Percentiles rank a stretch among this genome's conserved stretches.
These are phyloP conservation scores for Cheilosia grossa DNA, from an alignment of 2,888 invertebrate genomes.

Conservation along the genomic window DNA sequence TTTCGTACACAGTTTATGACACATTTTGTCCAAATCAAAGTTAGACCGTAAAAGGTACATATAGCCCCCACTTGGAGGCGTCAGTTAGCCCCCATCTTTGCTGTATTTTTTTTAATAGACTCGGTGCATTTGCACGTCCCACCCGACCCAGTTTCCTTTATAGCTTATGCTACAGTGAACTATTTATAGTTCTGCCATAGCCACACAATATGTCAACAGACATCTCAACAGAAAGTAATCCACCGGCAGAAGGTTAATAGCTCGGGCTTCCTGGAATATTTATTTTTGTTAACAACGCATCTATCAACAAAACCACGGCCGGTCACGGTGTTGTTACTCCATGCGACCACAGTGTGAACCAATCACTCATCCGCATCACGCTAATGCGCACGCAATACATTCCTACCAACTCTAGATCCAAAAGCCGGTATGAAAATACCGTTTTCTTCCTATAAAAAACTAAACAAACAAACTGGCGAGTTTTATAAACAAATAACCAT, in stretches of 20 bases:
- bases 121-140: neutral
- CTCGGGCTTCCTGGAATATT: conserved; percentile 24
- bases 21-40: too few species aligned
- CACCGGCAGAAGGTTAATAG: conserved; percentile 28
- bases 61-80: too few species aligned
- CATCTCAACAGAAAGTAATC: neutral
- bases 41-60: too few species aligned
- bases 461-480: conserved; percentile 30
- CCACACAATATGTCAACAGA: neutral
- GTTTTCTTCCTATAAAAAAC: neutral
- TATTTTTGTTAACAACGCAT: conserved; percentile 26
- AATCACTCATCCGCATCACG: conserved; percentile 37
- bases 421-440: conserved; percentile 21
- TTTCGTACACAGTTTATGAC: too few species aligned
- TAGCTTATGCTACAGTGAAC: neutral
- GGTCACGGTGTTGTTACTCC: conserved; percentile 13
- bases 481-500: conserved; percentile 37
- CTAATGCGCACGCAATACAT: conserved; percentile 23
- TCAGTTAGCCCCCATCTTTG: too few species aligned
- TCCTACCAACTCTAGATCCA: neutral
- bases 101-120: neutral
- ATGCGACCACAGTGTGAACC: conserved; percentile 15
- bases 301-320: conserved; percentile 23
- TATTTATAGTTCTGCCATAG: neutral
- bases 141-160: neutral